phyloP scores from a whole-genome alignment of 2,888 invertebrate genomes.

The Pardosa pseudoannulata region DNA sequence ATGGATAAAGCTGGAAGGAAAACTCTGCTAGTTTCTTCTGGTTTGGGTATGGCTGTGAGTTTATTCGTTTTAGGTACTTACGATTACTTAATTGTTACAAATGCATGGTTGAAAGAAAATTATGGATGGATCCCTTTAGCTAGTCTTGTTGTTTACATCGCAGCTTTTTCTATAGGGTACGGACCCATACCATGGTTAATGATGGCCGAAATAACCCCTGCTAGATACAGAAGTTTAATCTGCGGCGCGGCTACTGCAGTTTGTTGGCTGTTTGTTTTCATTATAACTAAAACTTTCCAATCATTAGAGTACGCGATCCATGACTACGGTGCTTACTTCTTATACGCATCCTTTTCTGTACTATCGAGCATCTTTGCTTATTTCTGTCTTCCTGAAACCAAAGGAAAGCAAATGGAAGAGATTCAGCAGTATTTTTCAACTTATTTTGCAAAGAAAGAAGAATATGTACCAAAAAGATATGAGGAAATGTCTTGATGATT shows the following conservation, averaged over 20 bases:
- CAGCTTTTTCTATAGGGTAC: slow-evolving; percentile 91
- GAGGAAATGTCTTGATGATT: not conserved
- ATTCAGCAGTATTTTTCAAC: slow-evolving; percentile 79
- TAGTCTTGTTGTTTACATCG: slow-evolving; percentile 88
- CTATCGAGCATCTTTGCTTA: slow-evolving; percentile 44
- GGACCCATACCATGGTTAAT: slow-evolving; percentile 93
- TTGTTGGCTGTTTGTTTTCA: slow-evolving; percentile 93
- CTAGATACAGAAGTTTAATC: slow-evolving; percentile 90
- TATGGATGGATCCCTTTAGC: slow-evolving; percentile 86
- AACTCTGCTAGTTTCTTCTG: slow-evolving; percentile 76
- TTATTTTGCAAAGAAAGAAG: not conserved
- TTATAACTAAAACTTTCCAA: slow-evolving; percentile 86
- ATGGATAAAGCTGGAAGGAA: slow-evolving; percentile 78
- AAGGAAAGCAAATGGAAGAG: slow-evolving; percentile 93
- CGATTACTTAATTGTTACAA: slow-evolving; percentile 20
- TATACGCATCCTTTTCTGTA: slow-evolving; percentile 82
- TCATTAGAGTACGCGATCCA: slow-evolving; percentile 82
- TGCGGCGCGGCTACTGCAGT: slow-evolving; percentile 92
- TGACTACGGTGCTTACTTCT: slow-evolving; percentile 86
- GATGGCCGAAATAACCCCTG: slow-evolving; percentile 93
- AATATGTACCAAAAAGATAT: not conserved
- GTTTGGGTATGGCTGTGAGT: slow-evolving; percentile 74
- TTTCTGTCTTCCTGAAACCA: slow-evolving; percentile 92
- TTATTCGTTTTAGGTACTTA: slow-evolving; percentile 48
- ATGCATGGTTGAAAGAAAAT: slow-evolving; percentile 9